These are phyloP conservation scores for Chaetodon auriga DNA, from an alignment of 2,113 vertebrate genomes.

Conservation along the genomic window DNA sequence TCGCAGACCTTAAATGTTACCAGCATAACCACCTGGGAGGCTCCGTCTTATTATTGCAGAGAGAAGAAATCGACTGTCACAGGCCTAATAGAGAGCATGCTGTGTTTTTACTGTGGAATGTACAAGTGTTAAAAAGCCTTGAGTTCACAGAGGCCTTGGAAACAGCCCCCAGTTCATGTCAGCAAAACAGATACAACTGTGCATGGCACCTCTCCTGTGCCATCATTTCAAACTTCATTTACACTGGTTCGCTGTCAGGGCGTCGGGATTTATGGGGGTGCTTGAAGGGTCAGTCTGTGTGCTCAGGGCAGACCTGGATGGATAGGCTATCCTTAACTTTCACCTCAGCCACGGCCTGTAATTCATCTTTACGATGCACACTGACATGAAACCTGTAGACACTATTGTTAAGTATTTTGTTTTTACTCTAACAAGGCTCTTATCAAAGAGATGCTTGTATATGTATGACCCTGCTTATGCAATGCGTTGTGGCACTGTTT, in stretches of 20 bases:
- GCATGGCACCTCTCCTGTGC: background rate
- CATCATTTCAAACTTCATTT: conserved; percentile 40
- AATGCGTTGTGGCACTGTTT: background rate
- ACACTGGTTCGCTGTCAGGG: background rate
- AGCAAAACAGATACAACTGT: conserved; percentile 34
- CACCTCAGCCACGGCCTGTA: conserved; percentile 41
- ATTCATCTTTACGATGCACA: conserved; percentile 42
- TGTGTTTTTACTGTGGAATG: background rate
- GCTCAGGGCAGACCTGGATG: conserved; percentile 42
- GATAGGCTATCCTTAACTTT: conserved; percentile 30
- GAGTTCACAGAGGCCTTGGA: conserved; percentile 13
- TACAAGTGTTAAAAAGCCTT: background rate
- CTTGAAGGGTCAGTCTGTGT: conserved; percentile 25
- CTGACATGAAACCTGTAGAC: conserved; percentile 18
- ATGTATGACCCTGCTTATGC: background rate
- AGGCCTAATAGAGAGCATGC: conserved; percentile 17
- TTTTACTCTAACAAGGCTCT: background rate
- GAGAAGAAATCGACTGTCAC: background rate
- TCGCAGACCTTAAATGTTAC: background rate
- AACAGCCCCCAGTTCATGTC: conserved; percentile 15
- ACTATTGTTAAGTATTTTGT: background rate
- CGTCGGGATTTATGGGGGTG: conserved; percentile 49
- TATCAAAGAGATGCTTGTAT: background rate
- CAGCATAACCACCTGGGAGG: background rate
- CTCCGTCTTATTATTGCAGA: background rate